These are phyloP conservation scores for Tetramorium simillimum DNA, from an alignment of 1,140 invertebrate species.

Conservation along the genomic window DNA sequence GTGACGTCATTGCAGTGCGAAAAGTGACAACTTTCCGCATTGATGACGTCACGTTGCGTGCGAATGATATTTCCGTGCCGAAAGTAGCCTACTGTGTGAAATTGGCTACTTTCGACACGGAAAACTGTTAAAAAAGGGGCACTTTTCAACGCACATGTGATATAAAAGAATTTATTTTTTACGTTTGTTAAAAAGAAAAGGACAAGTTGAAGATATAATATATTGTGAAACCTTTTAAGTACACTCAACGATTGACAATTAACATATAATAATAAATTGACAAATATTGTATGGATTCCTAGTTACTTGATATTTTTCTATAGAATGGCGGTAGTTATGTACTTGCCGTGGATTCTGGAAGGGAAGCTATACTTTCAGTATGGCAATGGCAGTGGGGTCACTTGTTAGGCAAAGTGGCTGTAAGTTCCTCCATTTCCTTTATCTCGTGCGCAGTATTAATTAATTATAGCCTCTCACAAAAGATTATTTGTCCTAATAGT, in stretches of 20 bases:
- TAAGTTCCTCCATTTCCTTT: constrained; percentile 85
- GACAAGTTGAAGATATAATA: background rate
- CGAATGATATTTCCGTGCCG: too few relatives aligned
- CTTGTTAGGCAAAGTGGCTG: constrained; percentile 94
- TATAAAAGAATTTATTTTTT: background rate
- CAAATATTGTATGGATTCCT: background rate
- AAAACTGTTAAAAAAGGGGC: too few relatives aligned
- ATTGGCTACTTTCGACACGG: too few relatives aligned
- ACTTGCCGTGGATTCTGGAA: constrained; percentile 93
- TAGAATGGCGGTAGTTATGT: constrained; percentile 96
- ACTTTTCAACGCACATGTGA: too few relatives aligned
- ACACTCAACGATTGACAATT: background rate
- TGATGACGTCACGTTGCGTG: too few relatives aligned
- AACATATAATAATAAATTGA: background rate
- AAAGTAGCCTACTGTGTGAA: too few relatives aligned
- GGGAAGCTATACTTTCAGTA: constrained; percentile 94
- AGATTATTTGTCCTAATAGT: too few relatives aligned
- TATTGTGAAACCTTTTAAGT: background rate
- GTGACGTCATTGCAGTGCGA: too few relatives aligned
- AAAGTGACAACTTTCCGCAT: too few relatives aligned
- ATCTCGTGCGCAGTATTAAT: background rate
- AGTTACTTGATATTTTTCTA: background rate
- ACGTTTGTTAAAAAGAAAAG: background rate
- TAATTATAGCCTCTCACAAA: background rate
- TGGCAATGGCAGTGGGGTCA: constrained; percentile 97